Base-by-base conservation (phyloP, 2,113 vertebrate species). In the Syrmaticus mikado region DNA sequence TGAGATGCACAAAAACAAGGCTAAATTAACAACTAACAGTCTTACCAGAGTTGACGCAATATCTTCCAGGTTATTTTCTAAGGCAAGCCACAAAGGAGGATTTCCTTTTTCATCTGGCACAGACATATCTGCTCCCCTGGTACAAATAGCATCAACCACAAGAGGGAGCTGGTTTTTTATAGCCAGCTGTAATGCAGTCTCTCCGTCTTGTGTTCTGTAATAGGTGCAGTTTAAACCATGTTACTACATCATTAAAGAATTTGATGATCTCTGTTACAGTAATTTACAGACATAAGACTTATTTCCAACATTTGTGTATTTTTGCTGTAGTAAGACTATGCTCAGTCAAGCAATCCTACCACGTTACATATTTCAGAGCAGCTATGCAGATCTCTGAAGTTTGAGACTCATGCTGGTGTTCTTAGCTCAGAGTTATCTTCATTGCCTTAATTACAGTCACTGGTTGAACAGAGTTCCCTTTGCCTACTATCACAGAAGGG, bases 41-140 rank as follows among this genome's bases (percentile, higher is more conserved):
- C 98, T 98, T 94, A 99, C 99, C 98, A 99, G 97, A 28, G 99
- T 99, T 8, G 99, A 99, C 8, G 99, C 99, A 12, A 99, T 99
- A 92, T 99, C 99, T 90, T 99, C 99, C 87, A 99, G 96, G 43
- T 98, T 97, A 40, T 96, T 98, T 79, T 98, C 98, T 70, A 99
- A 96, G 5, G 99, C 99, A 1, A 99, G 98, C 99, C 99, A 99
- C 36, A 99, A 95, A 0, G 99, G 99, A 71, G 99, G 99, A 92
- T 99, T 98, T 32, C 99, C 99, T 67, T 98, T 99, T 85, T 99
- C 99, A 53, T 99, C 98, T 2, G 98, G 98, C 92, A 99, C 99
- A 3, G 99, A 99, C 99, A 99, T 99, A 91, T 99, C 99, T 0
- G 99, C 99, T 92, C 99, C 99, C 71, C 99, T 97, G 43, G 99